Base-by-base conservation (phyloP, 2,113 vertebrate genomes). In the Nansenia antarctica region DNA sequence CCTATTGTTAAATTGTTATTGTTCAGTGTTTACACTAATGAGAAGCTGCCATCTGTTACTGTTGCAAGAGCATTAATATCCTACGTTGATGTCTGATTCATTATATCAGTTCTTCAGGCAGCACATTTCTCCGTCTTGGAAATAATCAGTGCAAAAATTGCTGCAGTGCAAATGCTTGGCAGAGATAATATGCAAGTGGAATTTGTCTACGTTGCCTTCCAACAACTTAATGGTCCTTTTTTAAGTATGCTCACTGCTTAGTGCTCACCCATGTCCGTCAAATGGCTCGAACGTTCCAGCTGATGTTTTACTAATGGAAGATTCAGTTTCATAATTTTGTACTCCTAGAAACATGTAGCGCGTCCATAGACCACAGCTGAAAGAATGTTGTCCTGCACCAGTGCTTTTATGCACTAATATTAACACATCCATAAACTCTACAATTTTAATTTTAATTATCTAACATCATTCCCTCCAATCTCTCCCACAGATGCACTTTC, bases 301-400 rank as follows among this genome's bases (percentile, higher is more conserved):
- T 49, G 5, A 4, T n/a, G 7, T 49, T 49, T 20, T 2, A 6
- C n/a, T 8, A 49, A 49, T 49, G 15, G n/a, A 49, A 49, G 45
- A 49, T 20, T 15, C 18, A 20, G n/a, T 49, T 49, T 20, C 18
- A 49, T n/a, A n/a, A 49, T 20, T 42, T 18, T 22, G 45, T 20
- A n/a, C n/a, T 49, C 80, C 77, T 70, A 62, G 57, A 65, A 62
- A 37, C 29, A 37, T 39, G 26, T 22, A 55, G 65, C 63, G 54
- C 32, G 54, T 20, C 35, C 73, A 31, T 66, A 6, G 5, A 12
- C 57, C 42, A 26, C 52, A 2, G 1, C 15, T 74, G 67, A 72
- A 77, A 78, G 37, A 31, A 65, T 64, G 66, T 67, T 45, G n/a
- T n/a, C n/a, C n/a, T n/a, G n/a, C n/a, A n/a, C n/a, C n/a, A 69